Conservation (phyloP, 2,888 invertebrate genomes). For the Calephelis perditalis region DNA sequence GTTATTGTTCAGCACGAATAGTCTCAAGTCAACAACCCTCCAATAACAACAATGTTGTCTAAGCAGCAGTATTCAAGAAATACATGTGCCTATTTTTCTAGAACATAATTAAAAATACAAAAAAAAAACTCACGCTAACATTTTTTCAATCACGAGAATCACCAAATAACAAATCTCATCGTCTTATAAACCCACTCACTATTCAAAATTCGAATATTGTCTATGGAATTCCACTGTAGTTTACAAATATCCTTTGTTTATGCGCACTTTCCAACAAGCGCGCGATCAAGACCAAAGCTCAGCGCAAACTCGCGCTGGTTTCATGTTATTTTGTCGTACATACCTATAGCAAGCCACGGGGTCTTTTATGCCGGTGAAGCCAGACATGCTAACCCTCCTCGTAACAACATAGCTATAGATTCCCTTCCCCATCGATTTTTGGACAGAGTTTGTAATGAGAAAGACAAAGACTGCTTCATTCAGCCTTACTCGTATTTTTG, state of each 20-base stretch:
- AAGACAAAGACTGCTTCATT: constrained; percentile 1
- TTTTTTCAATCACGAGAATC: constrained; percentile 51
- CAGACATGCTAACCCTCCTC: constrained; percentile 68
- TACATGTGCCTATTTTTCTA: constrained; percentile 6
- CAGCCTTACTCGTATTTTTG: too few relatives aligned
- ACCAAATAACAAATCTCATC: constrained; percentile 47
- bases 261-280: constrained; percentile 54
- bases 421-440: constrained; percentile 42
- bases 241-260: constrained; percentile 23
- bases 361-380: constrained; percentile 60
- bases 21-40: too few relatives aligned
- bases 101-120: constrained; percentile 17
- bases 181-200: constrained; percentile 25
- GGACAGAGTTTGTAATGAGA: constrained; percentile 27
- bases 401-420: constrained; percentile 46
- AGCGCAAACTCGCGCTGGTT: constrained; percentile 63
- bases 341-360: constrained; percentile 58
- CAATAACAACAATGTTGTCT: too few relatives aligned
- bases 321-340: constrained; percentile 43
- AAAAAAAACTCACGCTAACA: constrained; percentile 42
- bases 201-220: constrained; percentile 17
- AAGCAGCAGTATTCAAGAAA: too few relatives aligned
- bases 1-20: too few relatives aligned
- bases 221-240: constrained; percentile 24
- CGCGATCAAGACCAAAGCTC: constrained; percentile 69